A percentile compares a stretch with the other conserved stretches of the same genome.
These are phyloP conservation scores for Ormyrus labotus DNA, from an alignment of 2,888 invertebrate genomes.

Conservation along the genomic window DNA sequence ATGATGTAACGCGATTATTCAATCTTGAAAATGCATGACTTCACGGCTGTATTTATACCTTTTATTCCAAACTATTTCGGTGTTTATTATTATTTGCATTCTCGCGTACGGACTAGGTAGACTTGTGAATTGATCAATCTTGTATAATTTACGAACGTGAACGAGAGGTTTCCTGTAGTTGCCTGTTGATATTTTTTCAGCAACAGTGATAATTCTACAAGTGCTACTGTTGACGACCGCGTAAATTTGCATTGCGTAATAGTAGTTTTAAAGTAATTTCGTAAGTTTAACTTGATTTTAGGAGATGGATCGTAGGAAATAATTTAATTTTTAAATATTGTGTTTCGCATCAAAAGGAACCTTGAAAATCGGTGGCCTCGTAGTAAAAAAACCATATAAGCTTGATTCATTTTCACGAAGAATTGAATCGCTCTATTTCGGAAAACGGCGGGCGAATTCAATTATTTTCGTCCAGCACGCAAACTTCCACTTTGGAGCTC, in stretches of 20 bases:
- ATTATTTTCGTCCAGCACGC: slow-evolving; percentile 51
- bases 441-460: slow-evolving; percentile 32
- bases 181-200: slow-evolving; percentile 1
- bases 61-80: slow-evolving; percentile 12
- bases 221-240: no score
- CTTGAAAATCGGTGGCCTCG: neutral
- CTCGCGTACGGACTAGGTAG: neutral
- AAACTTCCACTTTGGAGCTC: slow-evolving; percentile 35
- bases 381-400: neutral
- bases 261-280: no score
- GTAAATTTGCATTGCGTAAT: no score
- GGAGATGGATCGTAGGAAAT: neutral
- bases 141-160: slow-evolving; percentile 32
- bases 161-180: slow-evolving; percentile 30
- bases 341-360: neutral
- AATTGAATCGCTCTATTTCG: slow-evolving; percentile 48
- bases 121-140: slow-evolving; percentile 39
- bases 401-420: slow-evolving; percentile 28
- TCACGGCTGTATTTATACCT: slow-evolving; percentile 42
- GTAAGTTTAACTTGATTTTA: neutral
- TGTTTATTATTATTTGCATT: slow-evolving; percentile 31
- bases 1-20: slow-evolving; percentile 45
- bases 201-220: slow-evolving; percentile 20
- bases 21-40: slow-evolving; percentile 41
- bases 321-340: neutral